Evolutionary conservation across 1,140 invertebrate species (phyloP).

Genomic region (Mylabris phalerata): DNA sequence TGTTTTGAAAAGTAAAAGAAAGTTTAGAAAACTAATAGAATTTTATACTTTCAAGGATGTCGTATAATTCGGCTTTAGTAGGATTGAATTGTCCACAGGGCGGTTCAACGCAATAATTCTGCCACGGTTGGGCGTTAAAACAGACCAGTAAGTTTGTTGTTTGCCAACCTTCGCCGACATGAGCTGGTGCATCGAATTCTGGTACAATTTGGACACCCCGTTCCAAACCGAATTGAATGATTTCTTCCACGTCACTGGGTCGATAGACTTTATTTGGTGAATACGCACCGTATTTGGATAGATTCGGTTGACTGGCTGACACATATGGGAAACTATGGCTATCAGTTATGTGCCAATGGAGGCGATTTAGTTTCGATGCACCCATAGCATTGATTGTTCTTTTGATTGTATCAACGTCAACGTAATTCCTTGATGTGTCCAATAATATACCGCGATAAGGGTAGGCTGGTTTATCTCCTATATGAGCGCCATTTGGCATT

Average conservation of each 20-base stretch:
- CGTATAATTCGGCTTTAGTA: conserved; percentile 63
- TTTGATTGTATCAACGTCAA: conserved; percentile 60
- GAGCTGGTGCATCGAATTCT: conserved; percentile 82
- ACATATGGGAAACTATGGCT: conserved; percentile 78
- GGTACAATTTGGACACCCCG: conserved; percentile 72
- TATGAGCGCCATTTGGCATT: conserved; percentile 52
- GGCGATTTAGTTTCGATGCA: conserved; percentile 72
- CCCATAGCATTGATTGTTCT: conserved; percentile 74
- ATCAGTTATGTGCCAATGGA: conserved; percentile 90
- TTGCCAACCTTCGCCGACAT: conserved; percentile 85
- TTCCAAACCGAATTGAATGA: conserved; percentile 60
- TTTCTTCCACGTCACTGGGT: conserved; percentile 45
- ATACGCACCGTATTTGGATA: conserved; percentile 69
- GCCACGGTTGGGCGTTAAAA: conserved; percentile 71
- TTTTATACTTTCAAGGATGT: conserved; percentile 55
- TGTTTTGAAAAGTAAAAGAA: conserved; percentile 50
- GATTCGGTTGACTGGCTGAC: conserved; percentile 57
- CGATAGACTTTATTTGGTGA: conserved; percentile 56
- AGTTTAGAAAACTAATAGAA: not conserved
- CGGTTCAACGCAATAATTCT: conserved; percentile 70
- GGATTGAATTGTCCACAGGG: conserved; percentile 83
- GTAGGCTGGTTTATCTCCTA: conserved; percentile 64
- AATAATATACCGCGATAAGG: conserved; percentile 69
- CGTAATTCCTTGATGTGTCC: conserved; percentile 72
- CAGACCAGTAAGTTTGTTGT: conserved; percentile 57